These are phyloP conservation scores for Ophioninae sp. DNA, from an alignment of 2,888 invertebrate genomes.

Conservation along the genomic window DNA sequence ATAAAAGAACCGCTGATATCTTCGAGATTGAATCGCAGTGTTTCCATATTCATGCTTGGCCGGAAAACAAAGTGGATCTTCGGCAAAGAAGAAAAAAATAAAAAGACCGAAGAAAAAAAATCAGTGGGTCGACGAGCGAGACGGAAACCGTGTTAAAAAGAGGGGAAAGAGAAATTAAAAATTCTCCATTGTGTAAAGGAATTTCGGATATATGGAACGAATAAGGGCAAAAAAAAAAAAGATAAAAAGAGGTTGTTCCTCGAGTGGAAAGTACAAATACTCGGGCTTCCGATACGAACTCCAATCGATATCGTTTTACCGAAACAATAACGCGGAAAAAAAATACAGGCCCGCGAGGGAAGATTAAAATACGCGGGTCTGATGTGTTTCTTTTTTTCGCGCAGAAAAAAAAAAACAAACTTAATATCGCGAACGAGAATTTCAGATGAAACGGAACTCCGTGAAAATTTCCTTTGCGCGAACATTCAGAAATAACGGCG, in stretches of 20 bases:
- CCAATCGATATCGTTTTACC: slow-evolving; percentile 22
- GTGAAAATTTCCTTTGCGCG: too few relatives aligned
- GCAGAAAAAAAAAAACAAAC: too few relatives aligned
- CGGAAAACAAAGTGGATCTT: slow-evolving; percentile 1
- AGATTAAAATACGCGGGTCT: neutral
- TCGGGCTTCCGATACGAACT: neutral
- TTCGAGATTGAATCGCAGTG: slow-evolving; percentile 37
- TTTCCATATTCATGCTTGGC: slow-evolving; percentile 60
- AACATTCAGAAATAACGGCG: too few relatives aligned
- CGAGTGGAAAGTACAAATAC: neutral
- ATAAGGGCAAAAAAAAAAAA: slow-evolving; percentile 2
- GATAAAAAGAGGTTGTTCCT: neutral
- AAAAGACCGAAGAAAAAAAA: slow-evolving; percentile 28
- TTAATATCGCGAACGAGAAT: too few relatives aligned
- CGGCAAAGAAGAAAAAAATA: slow-evolving; percentile 11
- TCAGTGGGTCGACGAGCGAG: slow-evolving; percentile 19
- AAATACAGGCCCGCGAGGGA: neutral
- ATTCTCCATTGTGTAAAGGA: slow-evolving; percentile 9
- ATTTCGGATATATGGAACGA: slow-evolving; percentile 26
- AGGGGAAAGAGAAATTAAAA: slow-evolving; percentile 19
- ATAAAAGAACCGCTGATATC: neutral
- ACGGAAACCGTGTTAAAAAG: slow-evolving; percentile 4
- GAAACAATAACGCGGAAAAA: neutral
- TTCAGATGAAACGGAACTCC: too few relatives aligned
- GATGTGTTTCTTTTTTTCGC: too few relatives aligned